Percentiles rank a stretch among this genome's conserved stretches.
Evolutionary conservation across 1,140 invertebrate genomes (phyloP).

Genomic region (Eumaeus atala): DNA sequence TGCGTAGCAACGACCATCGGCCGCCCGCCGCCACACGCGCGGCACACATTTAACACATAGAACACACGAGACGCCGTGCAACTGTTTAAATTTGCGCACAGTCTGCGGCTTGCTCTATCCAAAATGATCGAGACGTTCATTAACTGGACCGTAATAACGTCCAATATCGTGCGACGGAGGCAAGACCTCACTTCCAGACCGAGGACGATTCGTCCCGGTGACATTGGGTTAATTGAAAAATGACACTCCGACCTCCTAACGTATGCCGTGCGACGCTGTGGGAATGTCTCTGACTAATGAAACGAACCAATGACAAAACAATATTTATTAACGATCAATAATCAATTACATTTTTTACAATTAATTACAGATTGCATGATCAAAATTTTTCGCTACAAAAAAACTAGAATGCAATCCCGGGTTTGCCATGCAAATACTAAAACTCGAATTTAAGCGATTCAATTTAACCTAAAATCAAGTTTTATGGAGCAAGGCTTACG

Average conservation of each 20-base stretch:
- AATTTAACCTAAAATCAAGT: constrained; percentile 63
- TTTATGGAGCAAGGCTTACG: constrained; percentile 57
- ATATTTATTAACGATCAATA: constrained; percentile 16
- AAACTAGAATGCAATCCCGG: constrained; percentile 67
- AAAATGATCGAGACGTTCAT: too few relatives aligned
- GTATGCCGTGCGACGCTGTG: constrained; percentile 12
- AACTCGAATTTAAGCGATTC: constrained; percentile 59
- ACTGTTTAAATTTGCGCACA: too few relatives aligned
- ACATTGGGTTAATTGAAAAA: constrained; percentile 68
- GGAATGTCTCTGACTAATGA: too few relatives aligned
- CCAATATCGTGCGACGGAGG: too few relatives aligned
- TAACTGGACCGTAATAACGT: too few relatives aligned
- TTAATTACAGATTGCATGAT: constrained; percentile 64
- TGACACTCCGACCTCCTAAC: constrained; percentile 49
- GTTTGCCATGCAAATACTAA: constrained; percentile 67
- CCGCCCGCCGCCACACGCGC: constrained; percentile 12
- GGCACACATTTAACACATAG: constrained; percentile 13
- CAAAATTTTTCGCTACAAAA: constrained; percentile 66
- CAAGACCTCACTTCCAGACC: too few relatives aligned
- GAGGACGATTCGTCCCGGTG: constrained; percentile 25
- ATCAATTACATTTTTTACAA: constrained; percentile 30
- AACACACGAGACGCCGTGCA: not conserved
- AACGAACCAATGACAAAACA: not conserved
- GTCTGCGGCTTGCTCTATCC: too few relatives aligned
- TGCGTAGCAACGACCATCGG: constrained; percentile 10